phyloP scores from a whole-genome alignment of 1,140 invertebrate genomes.

The Contarinia nasturtii region DNA sequence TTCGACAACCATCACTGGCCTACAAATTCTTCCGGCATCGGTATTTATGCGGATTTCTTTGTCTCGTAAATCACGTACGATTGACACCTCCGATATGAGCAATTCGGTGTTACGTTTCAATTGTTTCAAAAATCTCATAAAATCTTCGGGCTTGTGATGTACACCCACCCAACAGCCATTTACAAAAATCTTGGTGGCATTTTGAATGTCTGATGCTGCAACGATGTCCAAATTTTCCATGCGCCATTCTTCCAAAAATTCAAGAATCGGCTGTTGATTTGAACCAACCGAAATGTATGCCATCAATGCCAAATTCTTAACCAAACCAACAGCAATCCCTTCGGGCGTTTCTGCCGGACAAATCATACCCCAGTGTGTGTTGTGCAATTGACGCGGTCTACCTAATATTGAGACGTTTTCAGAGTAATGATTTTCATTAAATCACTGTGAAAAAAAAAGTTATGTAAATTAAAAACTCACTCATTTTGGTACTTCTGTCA shows the following conservation, averaged over 20 bases:
- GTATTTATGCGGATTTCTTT: conserved; percentile 97
- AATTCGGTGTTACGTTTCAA: conserved; percentile 97
- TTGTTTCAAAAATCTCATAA: conserved; percentile 92
- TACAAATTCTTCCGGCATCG: conserved; percentile 93
- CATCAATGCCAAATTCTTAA: conserved; percentile 97
- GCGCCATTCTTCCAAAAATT: conserved; percentile 99
- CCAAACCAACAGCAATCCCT: conserved; percentile 74
- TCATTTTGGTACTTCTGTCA: conserved; percentile 88
- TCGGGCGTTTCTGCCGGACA: conserved; percentile 99
- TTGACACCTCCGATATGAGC: conserved; percentile 96
- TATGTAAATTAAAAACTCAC: too few species aligned
- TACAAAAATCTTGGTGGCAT: conserved; percentile 98
- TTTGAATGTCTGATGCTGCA: conserved; percentile 82
- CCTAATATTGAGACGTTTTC: too few species aligned
- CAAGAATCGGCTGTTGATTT: conserved; percentile 92
- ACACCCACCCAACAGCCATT: conserved; percentile 99
- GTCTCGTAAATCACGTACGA: conserved; percentile 95
- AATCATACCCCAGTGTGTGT: conserved; percentile 98
- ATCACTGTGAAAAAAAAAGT: too few species aligned
- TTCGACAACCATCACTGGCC: conserved; percentile 92
- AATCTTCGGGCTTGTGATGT: conserved; percentile 91
- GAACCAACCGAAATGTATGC: conserved; percentile 98
- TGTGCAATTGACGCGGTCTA: conserved; percentile 96
- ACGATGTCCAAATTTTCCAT: conserved; percentile 99
- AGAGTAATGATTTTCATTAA: too few species aligned